These are phyloP conservation scores for Hydra vulgaris DNA, from an alignment of 30 jellyfish, hydroid and myxozoan species.

Conservation along the genomic window DNA sequence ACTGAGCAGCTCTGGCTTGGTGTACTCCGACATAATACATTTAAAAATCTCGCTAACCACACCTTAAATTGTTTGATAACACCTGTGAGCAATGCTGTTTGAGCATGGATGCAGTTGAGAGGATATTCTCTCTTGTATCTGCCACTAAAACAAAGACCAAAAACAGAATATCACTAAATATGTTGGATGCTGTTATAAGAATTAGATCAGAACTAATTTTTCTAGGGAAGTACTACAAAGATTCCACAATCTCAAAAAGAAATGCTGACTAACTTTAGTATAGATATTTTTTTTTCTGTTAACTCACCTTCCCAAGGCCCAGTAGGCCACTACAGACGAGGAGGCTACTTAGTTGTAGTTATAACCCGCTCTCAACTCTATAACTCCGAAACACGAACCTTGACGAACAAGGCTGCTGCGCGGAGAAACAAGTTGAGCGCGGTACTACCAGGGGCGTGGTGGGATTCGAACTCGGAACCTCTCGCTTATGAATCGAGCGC, in stretches of 20 bases:
- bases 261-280: constrained; percentile 21
- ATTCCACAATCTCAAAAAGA: constrained; percentile 7
- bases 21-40: constrained; percentile 7
- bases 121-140: no score
- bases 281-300: no score
- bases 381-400: no score
- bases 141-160: constrained; percentile 40
- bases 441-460: no score
- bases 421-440: no score
- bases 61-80: constrained; percentile 43
- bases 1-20: constrained; percentile 40
- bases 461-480: no score
- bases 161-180: constrained; percentile 26
- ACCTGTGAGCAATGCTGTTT: constrained; percentile 58
- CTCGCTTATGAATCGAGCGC: no score
- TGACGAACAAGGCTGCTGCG: no score
- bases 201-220: constrained; percentile 14
- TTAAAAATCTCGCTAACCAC: constrained; percentile 28
- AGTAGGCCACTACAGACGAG: no score
- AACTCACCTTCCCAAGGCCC: no score
- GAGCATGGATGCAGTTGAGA: constrained; percentile 31
- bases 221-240: constrained; percentile 33
- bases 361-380: no score
- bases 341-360: no score
- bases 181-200: constrained; percentile 47